Evolutionary conservation across 2,113 vertebrate genomes (phyloP).

Genomic region (Chaetodon trifascialis): DNA sequence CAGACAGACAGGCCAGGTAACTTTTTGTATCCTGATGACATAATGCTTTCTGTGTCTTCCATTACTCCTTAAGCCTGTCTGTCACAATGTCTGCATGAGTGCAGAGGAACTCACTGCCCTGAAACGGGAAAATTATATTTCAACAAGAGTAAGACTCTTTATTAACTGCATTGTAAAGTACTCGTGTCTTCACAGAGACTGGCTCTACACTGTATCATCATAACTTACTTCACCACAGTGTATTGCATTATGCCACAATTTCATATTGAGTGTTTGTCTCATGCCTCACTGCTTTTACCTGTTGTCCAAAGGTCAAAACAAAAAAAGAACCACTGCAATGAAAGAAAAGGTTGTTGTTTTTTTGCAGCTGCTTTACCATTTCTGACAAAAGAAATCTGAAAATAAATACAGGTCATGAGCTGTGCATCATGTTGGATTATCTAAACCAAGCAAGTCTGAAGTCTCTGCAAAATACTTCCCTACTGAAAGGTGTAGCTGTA

Average conservation of each 20-base stretch:
- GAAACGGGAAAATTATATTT: not conserved
- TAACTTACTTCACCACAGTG: not conserved
- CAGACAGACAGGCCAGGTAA: no score
- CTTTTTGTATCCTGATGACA: no score
- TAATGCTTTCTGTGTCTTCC: no score
- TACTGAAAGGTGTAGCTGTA: not conserved
- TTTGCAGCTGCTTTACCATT: not conserved
- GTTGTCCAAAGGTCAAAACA: slow-evolving; percentile 11
- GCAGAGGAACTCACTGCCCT: not conserved
- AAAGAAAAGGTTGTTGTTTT: not conserved
- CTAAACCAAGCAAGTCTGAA: no score
- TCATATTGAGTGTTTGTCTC: slow-evolving; percentile 31
- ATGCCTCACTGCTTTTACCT: slow-evolving; percentile 17
- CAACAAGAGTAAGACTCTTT: not conserved
- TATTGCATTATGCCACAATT: not conserved
- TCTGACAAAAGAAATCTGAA: not conserved
- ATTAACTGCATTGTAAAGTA: not conserved
- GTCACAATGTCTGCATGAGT: not conserved
- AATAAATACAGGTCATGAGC: not conserved
- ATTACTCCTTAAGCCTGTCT: no score
- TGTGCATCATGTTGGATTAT: not conserved
- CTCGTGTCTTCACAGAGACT: not conserved
- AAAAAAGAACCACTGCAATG: not conserved
- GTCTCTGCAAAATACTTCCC: not conserved
- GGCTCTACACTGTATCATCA: not conserved